Evolutionary conservation across 2,797 vertebrate genomes (phyloP), one percentile per base, ranked within the genome.

Genomic region (Halcyon leucocephala): DNA sequence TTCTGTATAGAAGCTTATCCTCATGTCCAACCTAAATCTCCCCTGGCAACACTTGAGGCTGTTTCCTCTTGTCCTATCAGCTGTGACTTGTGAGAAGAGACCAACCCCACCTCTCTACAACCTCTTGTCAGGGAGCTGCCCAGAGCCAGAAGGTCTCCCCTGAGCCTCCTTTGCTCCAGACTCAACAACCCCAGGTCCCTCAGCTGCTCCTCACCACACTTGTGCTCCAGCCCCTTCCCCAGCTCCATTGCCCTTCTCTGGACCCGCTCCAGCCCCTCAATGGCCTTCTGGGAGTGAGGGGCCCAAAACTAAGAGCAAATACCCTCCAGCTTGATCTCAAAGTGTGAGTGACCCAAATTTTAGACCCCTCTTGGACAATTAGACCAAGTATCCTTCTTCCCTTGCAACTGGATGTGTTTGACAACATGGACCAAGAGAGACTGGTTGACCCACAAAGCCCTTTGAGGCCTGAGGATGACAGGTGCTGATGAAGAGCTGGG

Each of bases 391-490:
- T 9, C 37, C 2, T 29, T 78, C 33, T 44, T 29, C 11, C 21
- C 24, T 25, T 29, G 41, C 2, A 21, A 7, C 17, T 13, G 7
- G 16, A 0, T 1, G 15, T 46, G 29, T 76, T 9, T 66, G 70
- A 2, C 0, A 8, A 1, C 0, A 0, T 4, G 48, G 39, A 10
- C 12, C 8, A 0, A 13, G 28, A 28, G 42, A 29, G 35, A 2
- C 17, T 2, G 24, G 9, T 2, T 31, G 48, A 5, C 33, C 35
- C 39, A 2, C 0, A 3, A 10, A 74, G 46, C 3, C 2, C 14
- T 35, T 17, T 17, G 33, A 65, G 71, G 42, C 10, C 4, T 1
- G 5, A 12, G 79, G 18, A 66, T 37, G 70, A 15, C 8, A 11
- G 41, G 3, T 35, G 29, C 3, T 44, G 42, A 5, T 28, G 39